Evolutionary conservation across 2,113 vertebrate species (phyloP).

Genomic region (Xenopus borealis): DNA sequence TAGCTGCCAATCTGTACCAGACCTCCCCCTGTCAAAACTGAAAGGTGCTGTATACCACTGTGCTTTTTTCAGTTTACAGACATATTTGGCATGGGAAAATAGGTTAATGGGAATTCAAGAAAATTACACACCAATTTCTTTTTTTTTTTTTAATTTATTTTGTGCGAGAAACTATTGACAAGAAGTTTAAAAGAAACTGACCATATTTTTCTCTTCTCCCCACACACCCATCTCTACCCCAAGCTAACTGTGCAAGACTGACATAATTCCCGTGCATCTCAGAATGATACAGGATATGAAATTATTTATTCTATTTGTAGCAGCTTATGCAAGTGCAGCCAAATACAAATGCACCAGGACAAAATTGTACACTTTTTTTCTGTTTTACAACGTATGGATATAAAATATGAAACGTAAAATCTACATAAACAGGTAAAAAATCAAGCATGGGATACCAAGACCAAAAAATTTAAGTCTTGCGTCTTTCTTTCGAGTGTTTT

Average conservation of each 20-base stretch:
- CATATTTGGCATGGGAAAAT: neutral
- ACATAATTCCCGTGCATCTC: conserved; percentile 82
- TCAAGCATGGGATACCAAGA: conserved; percentile 76
- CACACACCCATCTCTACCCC: conserved; percentile 69
- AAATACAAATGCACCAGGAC: conserved; percentile 81
- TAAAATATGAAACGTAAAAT: conserved; percentile 83
- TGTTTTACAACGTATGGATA: conserved; percentile 73
- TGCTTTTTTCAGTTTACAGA: too few species aligned
- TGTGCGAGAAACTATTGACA: conserved; percentile 73
- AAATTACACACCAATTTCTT: conserved; percentile 74
- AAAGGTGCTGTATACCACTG: too few species aligned
- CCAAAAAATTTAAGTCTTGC: conserved; percentile 71
- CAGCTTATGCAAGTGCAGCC: conserved; percentile 83
- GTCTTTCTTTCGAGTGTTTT: conserved; percentile 69
- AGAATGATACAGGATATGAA: conserved; percentile 81
- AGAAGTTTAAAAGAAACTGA: conserved; percentile 56
- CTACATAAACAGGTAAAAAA: conserved; percentile 90
- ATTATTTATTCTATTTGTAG: conserved; percentile 78
- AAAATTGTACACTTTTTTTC: conserved; percentile 76
- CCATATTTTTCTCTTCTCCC: conserved; percentile 63
- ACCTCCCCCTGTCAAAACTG: too few species aligned
- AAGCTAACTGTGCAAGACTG: conserved; percentile 69
- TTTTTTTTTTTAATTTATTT: conserved; percentile 55
- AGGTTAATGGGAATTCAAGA: neutral
- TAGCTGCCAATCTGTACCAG: too few species aligned